A percentile compares a stretch with the other conserved stretches of the same genome.
Evolutionary conservation across 1,140 invertebrate genomes (phyloP).

Genomic region (Drosophila lowei): DNA sequence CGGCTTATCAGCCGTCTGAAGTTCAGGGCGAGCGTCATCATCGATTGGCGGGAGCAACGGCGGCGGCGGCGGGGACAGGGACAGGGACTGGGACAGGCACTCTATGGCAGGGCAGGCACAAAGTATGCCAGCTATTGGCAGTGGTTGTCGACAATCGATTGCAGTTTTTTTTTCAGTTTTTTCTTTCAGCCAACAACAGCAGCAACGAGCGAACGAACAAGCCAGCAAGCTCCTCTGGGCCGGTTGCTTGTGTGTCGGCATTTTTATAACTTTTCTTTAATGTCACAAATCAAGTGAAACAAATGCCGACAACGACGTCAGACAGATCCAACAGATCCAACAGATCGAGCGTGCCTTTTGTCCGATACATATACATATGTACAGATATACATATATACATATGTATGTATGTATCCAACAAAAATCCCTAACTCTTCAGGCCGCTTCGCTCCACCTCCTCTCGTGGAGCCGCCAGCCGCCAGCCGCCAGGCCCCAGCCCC

Average conservation of each 20-base stretch:
- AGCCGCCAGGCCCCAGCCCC: constrained; percentile 15
- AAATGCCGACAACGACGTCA: constrained; percentile 60
- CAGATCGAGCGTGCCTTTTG: constrained; percentile 78
- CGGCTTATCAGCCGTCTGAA: constrained; percentile 61
- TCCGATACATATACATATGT: constrained; percentile 54
- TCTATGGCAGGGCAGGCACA: too few species aligned
- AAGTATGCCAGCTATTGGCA: too few species aligned
- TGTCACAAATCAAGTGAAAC: constrained; percentile 80
- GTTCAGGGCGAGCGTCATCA: constrained; percentile 58
- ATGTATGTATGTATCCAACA: constrained; percentile 6
- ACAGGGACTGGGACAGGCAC: too few species aligned
- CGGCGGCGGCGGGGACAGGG: neutral
- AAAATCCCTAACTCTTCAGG: too few species aligned
- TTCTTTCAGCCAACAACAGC: too few species aligned
- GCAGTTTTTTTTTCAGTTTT: constrained; percentile 32
- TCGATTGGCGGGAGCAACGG: neutral
- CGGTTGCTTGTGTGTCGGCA: constrained; percentile 42
- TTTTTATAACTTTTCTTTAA: constrained; percentile 76
- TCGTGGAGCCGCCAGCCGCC: neutral
- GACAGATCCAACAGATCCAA: constrained; percentile 25
- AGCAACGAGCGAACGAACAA: too few species aligned
- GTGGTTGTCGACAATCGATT: constrained; percentile 9
- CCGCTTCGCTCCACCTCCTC: too few species aligned
- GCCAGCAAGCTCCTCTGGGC: constrained; percentile 2
- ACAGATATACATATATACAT: too few species aligned